Conservation (phyloP, 2,113 vertebrate genomes). For the Camelus dromedarius region DNA sequence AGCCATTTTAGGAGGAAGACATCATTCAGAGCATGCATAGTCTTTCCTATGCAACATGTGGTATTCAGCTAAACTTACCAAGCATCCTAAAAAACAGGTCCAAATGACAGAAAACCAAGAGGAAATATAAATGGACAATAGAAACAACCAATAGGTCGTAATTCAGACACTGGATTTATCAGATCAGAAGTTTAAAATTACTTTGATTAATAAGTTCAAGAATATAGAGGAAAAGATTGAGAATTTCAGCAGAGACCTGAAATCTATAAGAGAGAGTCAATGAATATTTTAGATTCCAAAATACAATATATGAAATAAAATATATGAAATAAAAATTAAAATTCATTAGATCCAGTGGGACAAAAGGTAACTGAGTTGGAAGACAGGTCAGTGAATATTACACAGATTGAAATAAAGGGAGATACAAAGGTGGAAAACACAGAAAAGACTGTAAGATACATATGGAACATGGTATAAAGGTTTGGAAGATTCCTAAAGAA, state of each 20-base stretch:
- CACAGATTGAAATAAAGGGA: background rate
- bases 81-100: background rate
- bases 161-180: background rate
- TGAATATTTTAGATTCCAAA: background rate
- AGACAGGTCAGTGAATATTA: background rate
- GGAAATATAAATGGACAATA: background rate
- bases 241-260: background rate
- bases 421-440: background rate
- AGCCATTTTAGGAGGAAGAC: background rate
- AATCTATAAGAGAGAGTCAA: background rate
- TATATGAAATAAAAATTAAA: constrained; percentile 42
- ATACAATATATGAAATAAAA: background rate
- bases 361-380: background rate
- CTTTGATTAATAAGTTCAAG: constrained; percentile 14
- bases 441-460: background rate
- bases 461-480: background rate
- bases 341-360: background rate
- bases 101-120: background rate
- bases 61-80: background rate
- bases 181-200: background rate
- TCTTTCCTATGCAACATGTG: background rate
- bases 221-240: constrained; percentile 3
- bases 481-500: background rate
- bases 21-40: background rate
- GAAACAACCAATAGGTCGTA: background rate